Conservation (phyloP, 2,888 invertebrate genomes). For the Patella ulyssiponensis region DNA sequence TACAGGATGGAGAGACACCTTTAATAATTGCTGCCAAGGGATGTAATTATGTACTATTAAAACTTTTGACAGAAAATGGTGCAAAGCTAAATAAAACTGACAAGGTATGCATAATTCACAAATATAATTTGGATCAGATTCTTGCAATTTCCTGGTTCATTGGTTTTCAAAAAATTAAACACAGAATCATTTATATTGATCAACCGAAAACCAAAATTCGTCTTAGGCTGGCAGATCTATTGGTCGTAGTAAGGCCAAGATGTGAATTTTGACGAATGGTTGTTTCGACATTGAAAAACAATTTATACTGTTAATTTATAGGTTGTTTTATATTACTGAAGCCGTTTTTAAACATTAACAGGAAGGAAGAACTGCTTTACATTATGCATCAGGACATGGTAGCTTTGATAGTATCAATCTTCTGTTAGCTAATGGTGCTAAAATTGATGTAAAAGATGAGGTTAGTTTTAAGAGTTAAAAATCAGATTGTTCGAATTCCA, state of each 20-base stretch:
- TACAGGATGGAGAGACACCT: conserved; percentile 39
- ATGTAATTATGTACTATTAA: conserved; percentile 43
- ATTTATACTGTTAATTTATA: no score
- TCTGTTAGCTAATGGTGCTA: conserved; percentile 39
- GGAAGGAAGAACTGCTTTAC: conserved; percentile 39
- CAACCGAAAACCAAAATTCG: no score
- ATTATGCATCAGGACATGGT: conserved; percentile 40
- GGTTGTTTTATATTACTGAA: no score
- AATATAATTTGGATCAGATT: background rate
- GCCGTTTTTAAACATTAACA: conserved; percentile 6
- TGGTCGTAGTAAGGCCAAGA: no score
- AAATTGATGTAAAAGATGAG: conserved; percentile 33
- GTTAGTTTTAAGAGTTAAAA: conserved; percentile 24
- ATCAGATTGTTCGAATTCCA: no score
- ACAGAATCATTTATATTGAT: no score
- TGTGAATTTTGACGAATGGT: no score
- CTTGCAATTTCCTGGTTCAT: no score
- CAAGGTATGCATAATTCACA: conserved; percentile 23
- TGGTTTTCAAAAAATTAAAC: no score
- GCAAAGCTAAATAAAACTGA: conserved; percentile 37
- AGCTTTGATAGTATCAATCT: conserved; percentile 43
- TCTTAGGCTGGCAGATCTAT: no score
- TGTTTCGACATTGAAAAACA: no score
- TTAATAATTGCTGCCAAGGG: conserved; percentile 38
- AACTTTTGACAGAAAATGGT: conserved; percentile 36